Evolutionary conservation across 1,140 invertebrate species (phyloP).

Genomic region (Aphaenogaster ashmeadi): DNA sequence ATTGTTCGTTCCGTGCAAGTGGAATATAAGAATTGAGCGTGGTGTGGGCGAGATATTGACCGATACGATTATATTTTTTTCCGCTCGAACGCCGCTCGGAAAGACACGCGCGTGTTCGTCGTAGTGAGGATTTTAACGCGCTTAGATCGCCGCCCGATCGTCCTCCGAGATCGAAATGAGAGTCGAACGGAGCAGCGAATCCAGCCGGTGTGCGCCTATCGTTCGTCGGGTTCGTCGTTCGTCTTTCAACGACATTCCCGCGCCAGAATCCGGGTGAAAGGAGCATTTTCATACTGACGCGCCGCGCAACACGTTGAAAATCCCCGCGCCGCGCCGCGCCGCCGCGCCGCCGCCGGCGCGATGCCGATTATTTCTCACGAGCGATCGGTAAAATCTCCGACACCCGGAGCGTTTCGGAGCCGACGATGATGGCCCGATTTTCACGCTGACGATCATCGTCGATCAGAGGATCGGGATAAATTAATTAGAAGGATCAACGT

Average conservation of each 20-base stretch:
- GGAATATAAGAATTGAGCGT: not conserved
- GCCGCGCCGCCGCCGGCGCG: conserved; percentile 6
- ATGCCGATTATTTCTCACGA: conserved; percentile 48
- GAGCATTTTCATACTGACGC: conserved; percentile 60
- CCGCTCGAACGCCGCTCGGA: not conserved
- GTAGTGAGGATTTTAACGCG: not conserved
- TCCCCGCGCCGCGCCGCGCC: conserved; percentile 21
- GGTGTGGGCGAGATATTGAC: not conserved
- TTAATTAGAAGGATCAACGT: not conserved
- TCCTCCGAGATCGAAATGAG: not conserved
- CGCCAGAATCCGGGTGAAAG: conserved; percentile 65
- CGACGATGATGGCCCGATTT: not conserved
- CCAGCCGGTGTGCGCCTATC: conserved; percentile 16
- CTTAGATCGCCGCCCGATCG: not conserved
- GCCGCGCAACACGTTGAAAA: conserved; percentile 48
- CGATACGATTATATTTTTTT: not conserved
- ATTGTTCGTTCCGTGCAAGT: not conserved
- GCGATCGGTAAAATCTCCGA: conserved; percentile 24
- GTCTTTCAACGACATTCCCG: conserved; percentile 45
- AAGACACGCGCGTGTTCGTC: not conserved
- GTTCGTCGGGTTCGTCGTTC: conserved; percentile 28
- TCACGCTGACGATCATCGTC: not conserved
- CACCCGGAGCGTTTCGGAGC: not conserved
- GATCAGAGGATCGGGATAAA: not conserved
- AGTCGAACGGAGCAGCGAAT: not conserved